These are phyloP conservation scores for Trilocha varians DNA, from an alignment of 2,888 invertebrate species.

Conservation along the genomic window DNA sequence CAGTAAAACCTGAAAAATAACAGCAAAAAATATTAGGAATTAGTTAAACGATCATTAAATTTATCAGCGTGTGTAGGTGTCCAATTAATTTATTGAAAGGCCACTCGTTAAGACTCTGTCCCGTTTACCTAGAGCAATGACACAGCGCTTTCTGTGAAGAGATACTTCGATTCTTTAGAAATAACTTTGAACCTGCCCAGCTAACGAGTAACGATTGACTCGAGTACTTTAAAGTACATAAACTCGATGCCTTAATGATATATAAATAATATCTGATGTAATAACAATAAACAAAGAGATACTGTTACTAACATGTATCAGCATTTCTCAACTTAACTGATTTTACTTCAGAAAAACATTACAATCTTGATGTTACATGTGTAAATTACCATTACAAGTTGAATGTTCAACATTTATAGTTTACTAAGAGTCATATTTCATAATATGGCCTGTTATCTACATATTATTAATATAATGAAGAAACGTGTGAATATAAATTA, in stretches of 20 bases:
- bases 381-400: too few species aligned
- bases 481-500: too few species aligned
- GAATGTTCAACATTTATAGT: too few species aligned
- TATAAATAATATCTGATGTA: conserved; percentile 28
- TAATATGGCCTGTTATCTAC: too few species aligned
- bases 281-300: conserved; percentile 25
- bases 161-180: conserved; percentile 65
- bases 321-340: background rate
- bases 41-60: background rate
- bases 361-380: background rate
- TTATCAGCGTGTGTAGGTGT: background rate
- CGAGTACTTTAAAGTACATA: conserved; percentile 47
- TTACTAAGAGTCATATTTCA: too few species aligned
- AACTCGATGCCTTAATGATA: conserved; percentile 38
- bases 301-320: conserved; percentile 3
- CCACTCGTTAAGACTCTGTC: conserved; percentile 29
- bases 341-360: background rate
- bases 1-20: background rate
- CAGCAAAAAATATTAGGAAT: background rate
- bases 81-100: conserved; percentile 7
- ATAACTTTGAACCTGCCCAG: conserved; percentile 45
- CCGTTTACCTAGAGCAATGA: conserved; percentile 50
- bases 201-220: conserved; percentile 66
- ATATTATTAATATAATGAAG: background rate
- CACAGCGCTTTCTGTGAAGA: conserved; percentile 63